Percentiles rank a stretch among this genome's conserved stretches.
These are phyloP conservation scores for Nematopogon swammerdamellus DNA, from an alignment of 2,888 invertebrate species.

Conservation along the genomic window DNA sequence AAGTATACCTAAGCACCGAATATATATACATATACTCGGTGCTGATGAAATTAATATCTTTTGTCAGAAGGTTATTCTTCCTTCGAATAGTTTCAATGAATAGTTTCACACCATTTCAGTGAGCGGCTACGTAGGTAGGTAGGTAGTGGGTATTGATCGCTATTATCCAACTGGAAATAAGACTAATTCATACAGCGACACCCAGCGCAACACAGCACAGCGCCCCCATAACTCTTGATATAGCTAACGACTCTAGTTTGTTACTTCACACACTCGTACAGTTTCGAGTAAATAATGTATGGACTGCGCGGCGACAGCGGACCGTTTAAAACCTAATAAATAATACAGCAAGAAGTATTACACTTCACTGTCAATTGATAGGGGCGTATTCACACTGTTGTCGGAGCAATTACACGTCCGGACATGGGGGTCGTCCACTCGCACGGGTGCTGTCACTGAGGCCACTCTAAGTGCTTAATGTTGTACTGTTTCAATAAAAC, in stretches of 20 bases:
- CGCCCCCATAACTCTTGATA: background rate
- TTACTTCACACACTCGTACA: background rate
- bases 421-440: constrained; percentile 31
- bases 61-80: too few relatives aligned
- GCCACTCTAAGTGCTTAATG: too few relatives aligned
- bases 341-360: constrained; percentile 36
- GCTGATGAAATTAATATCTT: too few relatives aligned
- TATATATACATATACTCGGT: too few relatives aligned
- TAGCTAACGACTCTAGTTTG: background rate
- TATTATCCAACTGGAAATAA: background rate
- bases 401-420: constrained; percentile 12
- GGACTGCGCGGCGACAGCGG: constrained; percentile 30
- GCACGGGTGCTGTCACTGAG: too few relatives aligned
- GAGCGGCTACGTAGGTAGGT: too few relatives aligned
- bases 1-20: too few relatives aligned
- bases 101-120: too few relatives aligned
- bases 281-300: constrained; percentile 33
- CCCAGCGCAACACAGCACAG: too few relatives aligned
- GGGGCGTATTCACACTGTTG: constrained; percentile 46
- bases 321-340: constrained; percentile 49
- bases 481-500: too few relatives aligned
- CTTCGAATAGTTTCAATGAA: too few relatives aligned
- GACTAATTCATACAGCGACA: background rate
- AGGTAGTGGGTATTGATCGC: background rate
- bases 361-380: constrained; percentile 32